Evolutionary conservation across 2,888 invertebrate genomes (phyloP).

Genomic region (Volucella zonaria): DNA sequence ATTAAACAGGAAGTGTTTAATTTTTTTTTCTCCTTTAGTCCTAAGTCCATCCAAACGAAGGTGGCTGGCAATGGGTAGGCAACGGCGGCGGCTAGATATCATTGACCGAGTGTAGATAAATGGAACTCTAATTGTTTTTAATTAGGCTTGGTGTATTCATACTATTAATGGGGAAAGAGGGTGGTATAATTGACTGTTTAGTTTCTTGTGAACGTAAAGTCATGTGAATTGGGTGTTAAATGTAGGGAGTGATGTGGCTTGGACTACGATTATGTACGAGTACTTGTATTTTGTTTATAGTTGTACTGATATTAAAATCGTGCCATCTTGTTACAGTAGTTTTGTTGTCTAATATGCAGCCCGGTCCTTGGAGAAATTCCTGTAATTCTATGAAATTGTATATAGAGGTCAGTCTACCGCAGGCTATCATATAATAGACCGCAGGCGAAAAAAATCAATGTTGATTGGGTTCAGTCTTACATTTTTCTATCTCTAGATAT

Average conservation of each 20-base stretch:
- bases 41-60: slow-evolving; percentile 27
- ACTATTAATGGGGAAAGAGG: slow-evolving; percentile 52
- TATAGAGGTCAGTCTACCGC: too few relatives aligned
- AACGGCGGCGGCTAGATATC: slow-evolving; percentile 41
- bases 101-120: slow-evolving; percentile 66
- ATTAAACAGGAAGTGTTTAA: slow-evolving; percentile 68
- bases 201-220: slow-evolving; percentile 26
- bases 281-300: background rate
- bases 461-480: too few relatives aligned
- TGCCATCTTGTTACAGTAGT: too few relatives aligned
- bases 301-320: too few relatives aligned
- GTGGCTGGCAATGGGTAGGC: slow-evolving; percentile 11
- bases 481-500: too few relatives aligned
- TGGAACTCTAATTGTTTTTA: slow-evolving; percentile 68
- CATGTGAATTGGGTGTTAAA: slow-evolving; percentile 31
- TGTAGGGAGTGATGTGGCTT: background rate
- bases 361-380: too few relatives aligned
- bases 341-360: too few relatives aligned
- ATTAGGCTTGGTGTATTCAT: slow-evolving; percentile 58
- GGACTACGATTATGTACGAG: background rate
- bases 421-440: too few relatives aligned
- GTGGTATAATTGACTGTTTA: slow-evolving; percentile 55
- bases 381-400: too few relatives aligned
- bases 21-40: slow-evolving; percentile 55
- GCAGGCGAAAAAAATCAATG: too few relatives aligned